phyloP scores from a whole-genome alignment of 2,888 invertebrate genomes.

The Panzeria rudis region DNA sequence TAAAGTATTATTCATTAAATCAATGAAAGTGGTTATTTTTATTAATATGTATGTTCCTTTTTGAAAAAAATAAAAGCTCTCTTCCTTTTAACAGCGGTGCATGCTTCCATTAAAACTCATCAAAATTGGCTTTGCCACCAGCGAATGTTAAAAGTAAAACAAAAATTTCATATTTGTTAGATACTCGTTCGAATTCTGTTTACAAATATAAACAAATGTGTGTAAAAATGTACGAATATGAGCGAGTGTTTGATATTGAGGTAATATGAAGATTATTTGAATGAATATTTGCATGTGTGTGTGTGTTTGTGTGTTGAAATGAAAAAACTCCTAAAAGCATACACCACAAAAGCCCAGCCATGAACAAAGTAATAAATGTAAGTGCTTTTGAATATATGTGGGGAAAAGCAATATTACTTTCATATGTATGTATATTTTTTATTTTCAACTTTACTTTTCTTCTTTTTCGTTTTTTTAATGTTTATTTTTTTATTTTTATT shows the following conservation, averaged over 20 bases:
- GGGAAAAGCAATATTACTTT: slow-evolving; percentile 43
- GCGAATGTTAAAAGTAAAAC: not conserved
- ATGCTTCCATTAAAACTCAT: not conserved
- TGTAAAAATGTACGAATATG: not conserved
- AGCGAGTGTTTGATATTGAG: slow-evolving; percentile 4
- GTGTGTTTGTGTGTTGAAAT: slow-evolving; percentile 15
- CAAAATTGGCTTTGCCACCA: slow-evolving; percentile 42
- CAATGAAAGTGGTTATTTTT: slow-evolving; percentile 49
- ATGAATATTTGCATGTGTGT: not conserved
- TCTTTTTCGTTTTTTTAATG: not conserved
- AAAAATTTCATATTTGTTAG: slow-evolving; percentile 34
- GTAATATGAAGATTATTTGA: slow-evolving; percentile 40
- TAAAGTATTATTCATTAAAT: slow-evolving; percentile 42
- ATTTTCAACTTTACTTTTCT: slow-evolving; percentile 28
- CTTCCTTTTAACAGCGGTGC: not conserved
- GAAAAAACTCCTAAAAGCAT: slow-evolving; percentile 59
- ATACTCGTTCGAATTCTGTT: not conserved
- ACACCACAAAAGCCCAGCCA: slow-evolving; percentile 43
- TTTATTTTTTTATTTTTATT: slow-evolving; percentile 21
- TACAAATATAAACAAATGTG: not conserved
- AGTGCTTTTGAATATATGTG: slow-evolving; percentile 61
- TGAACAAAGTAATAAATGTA: slow-evolving; percentile 70
- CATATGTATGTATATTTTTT: slow-evolving; percentile 15
- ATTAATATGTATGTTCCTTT: slow-evolving; percentile 25
- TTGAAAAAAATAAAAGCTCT: not conserved